A percentile compares a stretch with the other conserved stretches of the same genome.
Conservation (phyloP, 2,888 invertebrate species). For the Euclidia mi region DNA sequence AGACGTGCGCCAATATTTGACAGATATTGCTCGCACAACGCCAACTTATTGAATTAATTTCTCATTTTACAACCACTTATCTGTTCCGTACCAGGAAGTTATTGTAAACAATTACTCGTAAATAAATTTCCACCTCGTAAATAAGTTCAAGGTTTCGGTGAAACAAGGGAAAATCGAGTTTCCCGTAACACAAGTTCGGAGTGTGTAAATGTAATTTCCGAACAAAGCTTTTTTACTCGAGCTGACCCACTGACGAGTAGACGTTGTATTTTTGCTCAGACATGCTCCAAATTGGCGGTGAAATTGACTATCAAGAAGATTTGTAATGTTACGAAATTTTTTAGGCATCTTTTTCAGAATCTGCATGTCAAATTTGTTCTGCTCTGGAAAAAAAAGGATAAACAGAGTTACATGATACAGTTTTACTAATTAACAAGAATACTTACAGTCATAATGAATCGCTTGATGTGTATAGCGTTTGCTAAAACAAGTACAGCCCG, state of each 20-base stretch:
- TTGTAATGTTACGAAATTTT: no score
- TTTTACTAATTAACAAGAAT: no score
- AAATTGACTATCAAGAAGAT: no score
- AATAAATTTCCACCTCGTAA: conserved; percentile 57
- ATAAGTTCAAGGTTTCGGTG: conserved; percentile 44
- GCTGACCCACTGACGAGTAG: conserved; percentile 17
- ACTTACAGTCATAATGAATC: no score
- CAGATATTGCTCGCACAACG: conserved; percentile 36
- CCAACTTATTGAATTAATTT: conserved; percentile 64
- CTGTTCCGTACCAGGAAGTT: conserved; percentile 53
- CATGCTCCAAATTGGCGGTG: neutral
- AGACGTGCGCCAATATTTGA: conserved; percentile 36
- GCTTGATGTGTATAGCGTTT: no score
- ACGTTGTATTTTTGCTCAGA: conserved; percentile 5
- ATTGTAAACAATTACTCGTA: conserved; percentile 61
- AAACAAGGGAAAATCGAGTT: conserved; percentile 54
- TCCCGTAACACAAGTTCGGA: conserved; percentile 43
- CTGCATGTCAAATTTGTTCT: no score
- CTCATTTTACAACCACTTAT: conserved; percentile 57
- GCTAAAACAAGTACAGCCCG: no score
- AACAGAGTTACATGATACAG: no score
- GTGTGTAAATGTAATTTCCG: conserved; percentile 52
- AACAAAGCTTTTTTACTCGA: conserved; percentile 50
- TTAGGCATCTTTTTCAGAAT: neutral
- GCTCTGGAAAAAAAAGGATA: no score